Evolutionary conservation across 2,888 invertebrate species (phyloP).

Genomic region (Nymphalis polychloros): DNA sequence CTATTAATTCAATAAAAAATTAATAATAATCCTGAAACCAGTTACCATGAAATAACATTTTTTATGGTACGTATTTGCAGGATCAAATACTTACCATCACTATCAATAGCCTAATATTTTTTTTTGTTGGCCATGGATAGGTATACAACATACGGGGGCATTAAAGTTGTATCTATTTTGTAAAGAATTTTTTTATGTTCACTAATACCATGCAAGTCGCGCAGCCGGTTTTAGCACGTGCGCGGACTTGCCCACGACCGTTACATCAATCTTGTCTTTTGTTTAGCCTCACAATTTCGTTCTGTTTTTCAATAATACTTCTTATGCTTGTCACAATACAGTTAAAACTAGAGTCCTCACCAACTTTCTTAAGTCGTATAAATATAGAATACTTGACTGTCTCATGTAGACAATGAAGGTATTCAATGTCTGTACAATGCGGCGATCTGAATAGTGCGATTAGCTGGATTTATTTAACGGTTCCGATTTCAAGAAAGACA

Average conservation of each 20-base stretch:
- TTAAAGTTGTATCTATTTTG: neutral
- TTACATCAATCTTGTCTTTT: constrained; percentile 78
- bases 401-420: constrained; percentile 64
- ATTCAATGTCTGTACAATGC: constrained; percentile 74
- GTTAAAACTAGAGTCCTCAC: constrained; percentile 41
- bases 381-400: constrained; percentile 40
- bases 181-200: constrained; percentile 6
- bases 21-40: neutral
- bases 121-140: neutral
- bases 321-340: constrained; percentile 42
- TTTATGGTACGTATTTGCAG: too few relatives aligned
- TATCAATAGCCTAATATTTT: neutral
- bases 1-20: neutral
- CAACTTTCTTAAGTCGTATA: constrained; percentile 46
- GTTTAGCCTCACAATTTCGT: constrained; percentile 56
- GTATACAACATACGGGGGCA: neutral
- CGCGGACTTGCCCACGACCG: constrained; percentile 69
- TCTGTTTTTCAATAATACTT: constrained; percentile 41
- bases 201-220: constrained; percentile 29
- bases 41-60: too few relatives aligned
- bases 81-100: too few relatives aligned
- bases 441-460: constrained; percentile 61
- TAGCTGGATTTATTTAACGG: constrained; percentile 75
- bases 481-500: constrained; percentile 53
- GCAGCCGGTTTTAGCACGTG: constrained; percentile 77